Percentiles rank a stretch among this genome's conserved stretches.
These are phyloP conservation scores for Sminthopsis crassicaudata DNA, from an alignment of 2,113 vertebrate species.

Conservation along the genomic window DNA sequence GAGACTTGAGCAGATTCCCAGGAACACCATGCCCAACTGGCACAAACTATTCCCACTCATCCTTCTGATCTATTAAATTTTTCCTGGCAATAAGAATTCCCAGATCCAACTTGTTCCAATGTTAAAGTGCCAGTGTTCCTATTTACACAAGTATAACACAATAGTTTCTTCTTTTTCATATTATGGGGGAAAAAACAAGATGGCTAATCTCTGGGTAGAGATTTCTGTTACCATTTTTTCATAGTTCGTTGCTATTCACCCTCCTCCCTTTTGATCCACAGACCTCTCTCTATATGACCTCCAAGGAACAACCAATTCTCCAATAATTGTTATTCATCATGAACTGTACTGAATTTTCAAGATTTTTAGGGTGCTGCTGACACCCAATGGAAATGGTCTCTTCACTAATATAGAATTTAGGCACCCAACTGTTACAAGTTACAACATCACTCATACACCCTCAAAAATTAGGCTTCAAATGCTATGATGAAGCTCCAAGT, in stretches of 20 bases:
- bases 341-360: neutral
- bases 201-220: neutral
- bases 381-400: slow-evolving; percentile 69
- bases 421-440: slow-evolving; percentile 61
- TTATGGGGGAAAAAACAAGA: neutral
- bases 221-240: fast-evolving
- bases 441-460: slow-evolving; percentile 71
- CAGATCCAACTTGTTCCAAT: neutral
- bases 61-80: neutral
- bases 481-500: slow-evolving; percentile 81
- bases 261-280: neutral
- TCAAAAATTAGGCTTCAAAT: slow-evolving; percentile 78
- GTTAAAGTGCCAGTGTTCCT: neutral
- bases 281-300: neutral
- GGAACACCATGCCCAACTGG: neutral
- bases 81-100: neutral
- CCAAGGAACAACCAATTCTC: slow-evolving; percentile 20
- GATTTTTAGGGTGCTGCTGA: slow-evolving; percentile 57
- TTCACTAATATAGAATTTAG: slow-evolving; percentile 70
- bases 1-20: neutral
- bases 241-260: neutral
- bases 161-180: no score
- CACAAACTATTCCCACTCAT: neutral
- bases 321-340: neutral
- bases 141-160: neutral